Percentiles rank a stretch among this genome's conserved stretches.
phyloP scores from a whole-genome alignment of 2,113 vertebrate species.

The Nerophis ophidion region DNA sequence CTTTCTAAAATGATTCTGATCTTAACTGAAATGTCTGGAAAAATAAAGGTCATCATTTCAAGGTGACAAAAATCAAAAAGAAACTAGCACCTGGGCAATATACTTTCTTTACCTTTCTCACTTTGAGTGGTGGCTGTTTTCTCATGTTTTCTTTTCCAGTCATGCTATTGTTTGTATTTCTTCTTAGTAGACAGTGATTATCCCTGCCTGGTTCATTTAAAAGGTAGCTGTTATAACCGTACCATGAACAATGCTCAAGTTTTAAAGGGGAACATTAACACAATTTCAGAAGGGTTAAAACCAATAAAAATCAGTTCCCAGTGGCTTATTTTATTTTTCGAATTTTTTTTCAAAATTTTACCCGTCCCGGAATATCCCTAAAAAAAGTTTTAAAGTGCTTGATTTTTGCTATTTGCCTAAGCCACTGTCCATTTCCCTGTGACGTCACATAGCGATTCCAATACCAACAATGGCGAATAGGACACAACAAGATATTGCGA shows the following conservation, averaged over 20 bases:
- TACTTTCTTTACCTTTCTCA: background rate
- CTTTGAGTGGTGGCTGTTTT: background rate
- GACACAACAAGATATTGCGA: too few relatives aligned
- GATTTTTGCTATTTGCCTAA: too few relatives aligned
- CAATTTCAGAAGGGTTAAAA: too few relatives aligned
- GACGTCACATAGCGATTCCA: too few relatives aligned
- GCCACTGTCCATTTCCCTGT: too few relatives aligned
- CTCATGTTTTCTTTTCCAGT: constrained; percentile 8
- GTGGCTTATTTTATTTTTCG: too few relatives aligned
- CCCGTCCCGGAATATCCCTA: too few relatives aligned
- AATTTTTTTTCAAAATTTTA: too few relatives aligned
- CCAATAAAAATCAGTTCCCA: too few relatives aligned
- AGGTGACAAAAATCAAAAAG: constrained; percentile 52
- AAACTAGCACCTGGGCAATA: constrained; percentile 37
- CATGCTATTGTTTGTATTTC: constrained; percentile 26
- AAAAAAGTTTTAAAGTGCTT: too few relatives aligned
- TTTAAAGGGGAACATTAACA: too few relatives aligned
- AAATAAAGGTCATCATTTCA: constrained; percentile 64
- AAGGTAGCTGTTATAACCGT: constrained; percentile 53
- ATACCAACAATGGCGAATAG: too few relatives aligned
- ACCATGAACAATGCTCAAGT: constrained; percentile 35
- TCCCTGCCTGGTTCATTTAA: constrained; percentile 52
- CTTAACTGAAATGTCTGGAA: constrained; percentile 62
- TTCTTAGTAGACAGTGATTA: constrained; percentile 24
- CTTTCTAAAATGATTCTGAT: constrained; percentile 68